phyloP scores from a whole-genome alignment of 2,113 vertebrate species.

The Lophius piscatorius region DNA sequence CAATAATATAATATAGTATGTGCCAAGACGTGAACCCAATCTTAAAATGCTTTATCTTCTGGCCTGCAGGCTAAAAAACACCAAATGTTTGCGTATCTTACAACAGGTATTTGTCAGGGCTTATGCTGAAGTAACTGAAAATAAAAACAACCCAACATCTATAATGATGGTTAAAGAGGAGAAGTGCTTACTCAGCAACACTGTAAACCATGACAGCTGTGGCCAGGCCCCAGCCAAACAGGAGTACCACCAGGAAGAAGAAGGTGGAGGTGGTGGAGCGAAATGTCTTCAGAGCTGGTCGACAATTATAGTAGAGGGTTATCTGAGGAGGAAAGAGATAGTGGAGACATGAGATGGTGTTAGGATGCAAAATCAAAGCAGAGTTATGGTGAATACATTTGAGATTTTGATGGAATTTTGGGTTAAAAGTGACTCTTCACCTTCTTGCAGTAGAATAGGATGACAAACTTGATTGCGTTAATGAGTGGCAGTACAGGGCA shows the following conservation, averaged over 20 bases:
- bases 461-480: constrained; percentile 85
- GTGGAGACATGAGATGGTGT: background rate
- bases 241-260: constrained; percentile 87
- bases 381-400: background rate
- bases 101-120: too few relatives aligned
- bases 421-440: constrained; percentile 60
- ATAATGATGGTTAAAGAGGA: background rate
- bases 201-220: constrained; percentile 83
- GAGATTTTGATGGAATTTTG: background rate
- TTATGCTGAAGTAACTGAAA: background rate
- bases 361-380: background rate
- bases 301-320: constrained; percentile 85
- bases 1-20: background rate
- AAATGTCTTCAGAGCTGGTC: constrained; percentile 84
- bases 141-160: background rate
- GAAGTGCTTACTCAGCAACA: constrained; percentile 80
- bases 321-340: constrained; percentile 63
- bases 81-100: background rate
- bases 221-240: constrained; percentile 83
- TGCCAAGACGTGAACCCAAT: too few relatives aligned
- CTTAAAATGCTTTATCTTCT: background rate
- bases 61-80: background rate
- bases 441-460: constrained; percentile 88
- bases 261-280: constrained; percentile 86
- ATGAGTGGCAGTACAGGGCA: constrained; percentile 88